Evolutionary conservation across 2,113 vertebrate genomes (phyloP), one percentile per base, ranked within the genome.

Genomic region (Neotragus moschatus): DNA sequence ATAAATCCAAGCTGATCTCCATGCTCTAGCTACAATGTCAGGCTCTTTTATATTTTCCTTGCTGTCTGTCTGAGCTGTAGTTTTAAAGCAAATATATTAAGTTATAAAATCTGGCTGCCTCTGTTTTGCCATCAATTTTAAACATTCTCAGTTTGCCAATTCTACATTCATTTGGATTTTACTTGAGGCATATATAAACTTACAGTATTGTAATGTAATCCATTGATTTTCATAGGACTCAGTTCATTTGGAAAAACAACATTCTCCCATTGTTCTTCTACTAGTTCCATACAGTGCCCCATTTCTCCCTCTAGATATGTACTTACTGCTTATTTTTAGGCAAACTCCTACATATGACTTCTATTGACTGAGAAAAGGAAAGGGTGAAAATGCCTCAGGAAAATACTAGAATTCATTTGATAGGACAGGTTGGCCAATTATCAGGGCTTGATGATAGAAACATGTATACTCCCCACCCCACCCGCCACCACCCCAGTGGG

Each of bases 391-490:
- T 56, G 63, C 36, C 51, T 89, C 33, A 91, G 80, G 92, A 61
- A 84, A 80, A 87, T 60, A 80, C 28, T 92, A 91, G 86, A 87
- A 84, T 90, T 93, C 84, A 96, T 93, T 92, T 84, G 61, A 51
- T 90, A 90, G 63, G 84, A 95, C 73, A 88, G 80, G n/a, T 36
- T 87, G 60, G 23, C 58, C 55, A 85, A 94, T 96, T 93, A 80
- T 58, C 30, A 60, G 85, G 88, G 14, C 14, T 73, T 23, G 25
- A 36, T 21, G 10, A 13, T 63, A 63, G 53, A 25, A 49, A 81
- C 47, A 53, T 6, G 12, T n/a, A 81, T 30, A 81, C 17, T 63
- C 33, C 15, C 55, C 55, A 56, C 15, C 7, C 7, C 15, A 2
- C 1, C 15, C 7, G 0, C 21, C 21, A 56, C 61, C 0, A 0